These are phyloP conservation scores for Lagocephalus sceleratus DNA, from an alignment of 2,797 vertebrate species.

Conservation along the genomic window DNA sequence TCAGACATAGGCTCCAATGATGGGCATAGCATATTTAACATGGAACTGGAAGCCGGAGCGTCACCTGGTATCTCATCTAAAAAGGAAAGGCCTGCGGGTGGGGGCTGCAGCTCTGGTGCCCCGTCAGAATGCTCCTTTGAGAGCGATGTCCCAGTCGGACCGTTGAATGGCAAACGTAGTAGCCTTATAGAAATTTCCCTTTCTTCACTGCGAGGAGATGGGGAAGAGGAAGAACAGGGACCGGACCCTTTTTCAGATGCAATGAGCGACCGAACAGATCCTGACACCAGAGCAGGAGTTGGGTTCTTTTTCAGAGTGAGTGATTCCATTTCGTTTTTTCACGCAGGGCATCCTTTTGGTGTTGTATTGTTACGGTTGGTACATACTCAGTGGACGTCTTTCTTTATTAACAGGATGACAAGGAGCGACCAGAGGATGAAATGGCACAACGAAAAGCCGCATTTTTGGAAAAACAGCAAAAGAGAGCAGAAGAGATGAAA, in stretches of 20 bases:
- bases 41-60: conserved; percentile 71
- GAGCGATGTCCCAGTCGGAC: conserved; percentile 69
- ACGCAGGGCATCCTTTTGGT: not conserved
- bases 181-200: conserved; percentile 87
- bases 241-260: conserved; percentile 75
- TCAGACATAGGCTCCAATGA: conserved; percentile 72
- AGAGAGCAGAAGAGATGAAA: conserved; percentile 84
- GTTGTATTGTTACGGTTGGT: not conserved
- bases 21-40: conserved; percentile 69
- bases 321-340: not conserved
- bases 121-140: conserved; percentile 83
- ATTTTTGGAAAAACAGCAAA: conserved; percentile 87
- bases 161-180: conserved; percentile 70
- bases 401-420: conserved; percentile 68
- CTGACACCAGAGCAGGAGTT: conserved; percentile 72
- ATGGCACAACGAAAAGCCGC: conserved; percentile 88
- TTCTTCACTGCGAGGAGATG: conserved; percentile 72
- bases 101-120: conserved; percentile 77
- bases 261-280: conserved; percentile 77
- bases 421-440: conserved; percentile 82
- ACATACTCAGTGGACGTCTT: not conserved
- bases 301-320: conserved; percentile 92
- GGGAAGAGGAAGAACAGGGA: conserved; percentile 69
- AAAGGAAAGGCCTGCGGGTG: conserved; percentile 53
- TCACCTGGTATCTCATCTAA: conserved; percentile 38